Base-by-base conservation (phyloP, 2,113 vertebrate genomes). In the Sardina pilchardus region DNA sequence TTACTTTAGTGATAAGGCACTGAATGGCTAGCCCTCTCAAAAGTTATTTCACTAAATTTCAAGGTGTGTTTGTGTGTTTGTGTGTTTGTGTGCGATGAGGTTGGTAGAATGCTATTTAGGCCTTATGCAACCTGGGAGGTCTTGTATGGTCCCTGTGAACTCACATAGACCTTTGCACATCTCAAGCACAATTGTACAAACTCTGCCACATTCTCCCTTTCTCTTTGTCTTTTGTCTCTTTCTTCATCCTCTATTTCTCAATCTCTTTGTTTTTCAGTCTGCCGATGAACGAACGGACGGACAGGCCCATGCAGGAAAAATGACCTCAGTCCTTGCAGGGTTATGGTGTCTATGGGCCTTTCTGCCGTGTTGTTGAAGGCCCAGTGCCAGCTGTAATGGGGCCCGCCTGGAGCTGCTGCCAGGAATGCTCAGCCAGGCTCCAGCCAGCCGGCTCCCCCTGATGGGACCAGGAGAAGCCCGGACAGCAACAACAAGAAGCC, bases 131-230 rank as follows among this genome's bases (percentile, higher is more conserved):
- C n/a, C 63, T 71, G 63, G 63, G 26, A 71, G 26, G 63, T 71
- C n/a, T 26, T 10, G 7, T 71, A 9, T 24, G 56, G 56, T n/a
- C 19, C 24, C 24, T 63, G 6, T 24, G 24, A 4, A 24, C 56
- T n/a, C 24, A 63, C 56, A 63, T n/a, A 63, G 81, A 84, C 80
- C 53, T 67, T 59, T 47, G 85, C 85, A 19, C 19, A 24, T 8
- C 24, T 63, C 82, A 83, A 84, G 34, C 83, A 89, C 86, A 85
- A 81, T 90, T 88, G 91, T 91, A 93, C 89, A 89, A 92, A 87
- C 83, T 56, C 36, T 24, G 14, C 83, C 63, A 84, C 71, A n/a
- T 50, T 34, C 26, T 43, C 63, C n/a, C 50, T 81, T 50, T 80
- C 34, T 43, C 67, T 34, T 16, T 34, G 30, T 36, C 9, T 17